A percentile compares a stretch with the other conserved stretches of the same genome.
These are phyloP conservation scores for Arnoldichthys spilopterus DNA, from an alignment of 2,797 vertebrate genomes.

Conservation along the genomic window DNA sequence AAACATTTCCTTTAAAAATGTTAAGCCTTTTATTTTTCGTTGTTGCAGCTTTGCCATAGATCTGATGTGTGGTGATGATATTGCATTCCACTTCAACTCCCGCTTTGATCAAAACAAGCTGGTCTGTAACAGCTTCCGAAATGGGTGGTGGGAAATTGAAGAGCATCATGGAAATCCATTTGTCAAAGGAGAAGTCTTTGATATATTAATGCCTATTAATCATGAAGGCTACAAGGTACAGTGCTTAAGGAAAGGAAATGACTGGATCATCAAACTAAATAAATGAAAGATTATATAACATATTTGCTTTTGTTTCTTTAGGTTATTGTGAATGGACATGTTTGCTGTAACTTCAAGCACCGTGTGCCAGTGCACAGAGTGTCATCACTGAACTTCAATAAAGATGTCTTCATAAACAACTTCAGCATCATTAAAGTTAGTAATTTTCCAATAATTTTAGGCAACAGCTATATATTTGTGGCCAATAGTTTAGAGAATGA, in stretches of 20 bases:
- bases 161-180: neutral
- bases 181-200: neutral
- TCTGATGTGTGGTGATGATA: neutral
- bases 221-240: neutral
- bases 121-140: neutral
- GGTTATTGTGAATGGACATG: conserved; percentile 24
- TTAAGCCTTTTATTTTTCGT: too few species aligned
- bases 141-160: neutral
- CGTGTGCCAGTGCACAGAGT: neutral
- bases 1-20: neutral
- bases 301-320: neutral
- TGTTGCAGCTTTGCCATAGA: conserved; percentile 5
- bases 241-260: too few species aligned
- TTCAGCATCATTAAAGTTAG: conserved; percentile 8
- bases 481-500: too few species aligned
- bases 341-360: neutral
- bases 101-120: too few species aligned
- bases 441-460: neutral
- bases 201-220: neutral
- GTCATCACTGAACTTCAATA: neutral
- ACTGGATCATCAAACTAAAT: neutral
- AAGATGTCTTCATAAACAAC: conserved; percentile 16
- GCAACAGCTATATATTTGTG: too few species aligned
- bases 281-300: neutral
- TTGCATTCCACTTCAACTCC: neutral